Conservation (phyloP, 2,113 vertebrate species). For the Dryoscopus gambensis region DNA sequence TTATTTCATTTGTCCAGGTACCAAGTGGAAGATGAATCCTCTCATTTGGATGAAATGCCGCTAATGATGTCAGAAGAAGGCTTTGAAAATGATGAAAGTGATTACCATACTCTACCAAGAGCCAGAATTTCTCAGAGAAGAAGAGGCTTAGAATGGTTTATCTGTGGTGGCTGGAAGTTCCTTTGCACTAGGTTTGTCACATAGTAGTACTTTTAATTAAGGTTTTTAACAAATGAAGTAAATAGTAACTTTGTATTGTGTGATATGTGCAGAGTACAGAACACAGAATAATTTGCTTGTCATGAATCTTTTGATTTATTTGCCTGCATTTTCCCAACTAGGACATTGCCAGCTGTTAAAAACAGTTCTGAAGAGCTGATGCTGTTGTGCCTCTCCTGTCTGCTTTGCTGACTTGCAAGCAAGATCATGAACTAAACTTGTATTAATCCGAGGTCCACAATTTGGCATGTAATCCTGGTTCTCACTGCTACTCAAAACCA, state of each 20-base stretch:
- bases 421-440: not conserved
- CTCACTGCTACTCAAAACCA: not conserved
- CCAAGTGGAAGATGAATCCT: constrained; percentile 89
- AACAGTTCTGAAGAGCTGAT: not conserved
- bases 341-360: not conserved
- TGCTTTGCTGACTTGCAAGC: not conserved
- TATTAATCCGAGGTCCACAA: not conserved
- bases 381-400: not conserved
- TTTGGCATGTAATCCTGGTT: not conserved
- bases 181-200: constrained; percentile 86
- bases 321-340: not conserved
- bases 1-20: constrained; percentile 74
- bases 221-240: not conserved
- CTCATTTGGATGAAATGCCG: constrained; percentile 95
- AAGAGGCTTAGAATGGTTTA: constrained; percentile 86
- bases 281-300: not conserved
- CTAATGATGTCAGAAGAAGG: constrained; percentile 99
- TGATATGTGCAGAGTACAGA: not conserved
- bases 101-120: constrained; percentile 93
- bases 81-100: constrained; percentile 94
- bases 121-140: constrained; percentile 79
- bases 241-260: not conserved
- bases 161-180: constrained; percentile 91
- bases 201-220: not conserved
- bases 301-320: not conserved